phyloP scores from a whole-genome alignment of 1,140 invertebrate species.

The Spodoptera litura region DNA sequence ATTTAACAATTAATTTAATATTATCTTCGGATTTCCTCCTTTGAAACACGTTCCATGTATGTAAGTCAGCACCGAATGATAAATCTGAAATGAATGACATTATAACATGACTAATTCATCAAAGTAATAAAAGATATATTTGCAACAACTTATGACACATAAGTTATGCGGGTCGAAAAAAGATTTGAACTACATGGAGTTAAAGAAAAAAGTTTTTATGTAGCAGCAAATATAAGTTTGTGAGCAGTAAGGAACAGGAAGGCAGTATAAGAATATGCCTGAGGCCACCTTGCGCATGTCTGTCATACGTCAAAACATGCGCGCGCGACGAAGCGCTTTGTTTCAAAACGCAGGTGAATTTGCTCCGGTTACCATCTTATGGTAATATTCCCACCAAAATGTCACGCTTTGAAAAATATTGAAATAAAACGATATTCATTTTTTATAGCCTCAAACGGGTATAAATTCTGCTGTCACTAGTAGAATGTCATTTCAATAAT shows the following conservation, averaged over 20 bases:
- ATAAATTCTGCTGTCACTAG: constrained; percentile 30
- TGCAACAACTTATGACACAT: constrained; percentile 22
- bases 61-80: constrained; percentile 38
- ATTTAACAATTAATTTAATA: background rate
- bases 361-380: constrained; percentile 38
- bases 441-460: constrained; percentile 11
- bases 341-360: constrained; percentile 51
- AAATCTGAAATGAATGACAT: constrained; percentile 45
- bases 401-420: constrained; percentile 37
- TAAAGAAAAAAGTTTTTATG: constrained; percentile 1
- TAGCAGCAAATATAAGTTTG: constrained; percentile 31
- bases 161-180: background rate
- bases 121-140: constrained; percentile 42
- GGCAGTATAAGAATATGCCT: constrained; percentile 31
- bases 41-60: constrained; percentile 19
- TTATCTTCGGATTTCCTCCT: constrained; percentile 19
- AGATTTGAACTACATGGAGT: background rate
- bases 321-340: constrained; percentile 28
- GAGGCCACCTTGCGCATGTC: constrained; percentile 53
- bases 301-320: constrained; percentile 41
- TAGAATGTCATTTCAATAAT: constrained; percentile 24
- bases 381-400: constrained; percentile 27
- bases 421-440: constrained; percentile 33
- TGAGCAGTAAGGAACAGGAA: constrained; percentile 14
- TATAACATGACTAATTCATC: constrained; percentile 40